Conservation (phyloP, 2,113 vertebrate genomes). For the Ascaphus truei region DNA sequence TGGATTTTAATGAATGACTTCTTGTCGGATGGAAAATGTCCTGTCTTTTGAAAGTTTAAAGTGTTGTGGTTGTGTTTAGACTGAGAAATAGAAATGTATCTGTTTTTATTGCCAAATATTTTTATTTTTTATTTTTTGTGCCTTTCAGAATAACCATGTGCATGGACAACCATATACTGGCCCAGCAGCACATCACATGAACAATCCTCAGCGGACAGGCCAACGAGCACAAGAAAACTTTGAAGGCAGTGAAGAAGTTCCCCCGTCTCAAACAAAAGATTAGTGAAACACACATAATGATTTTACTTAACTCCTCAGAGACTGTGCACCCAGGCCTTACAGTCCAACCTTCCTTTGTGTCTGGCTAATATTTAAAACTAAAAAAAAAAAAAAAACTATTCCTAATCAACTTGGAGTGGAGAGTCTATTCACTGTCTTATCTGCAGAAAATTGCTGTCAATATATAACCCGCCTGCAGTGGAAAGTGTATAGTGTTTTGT, state of each 20-base stretch:
- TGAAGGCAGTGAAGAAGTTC: constrained; percentile 90
- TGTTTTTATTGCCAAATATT: no score
- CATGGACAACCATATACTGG: constrained; percentile 97
- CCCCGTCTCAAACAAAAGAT: constrained; percentile 90
- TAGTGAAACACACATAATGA: constrained; percentile 73
- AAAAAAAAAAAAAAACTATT: constrained; percentile 66
- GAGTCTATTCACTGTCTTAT: constrained; percentile 83
- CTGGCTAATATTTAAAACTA: constrained; percentile 83
- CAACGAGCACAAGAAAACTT: constrained; percentile 98
- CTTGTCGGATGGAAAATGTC: no score
- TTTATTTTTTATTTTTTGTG: background rate
- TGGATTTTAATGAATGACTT: no score
- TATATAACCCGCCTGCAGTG: constrained; percentile 89
- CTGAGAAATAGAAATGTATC: no score
- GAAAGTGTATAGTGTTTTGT: constrained; percentile 93
- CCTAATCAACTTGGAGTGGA: constrained; percentile 85
- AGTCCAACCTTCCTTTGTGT: constrained; percentile 83
- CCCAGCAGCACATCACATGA: constrained; percentile 97
- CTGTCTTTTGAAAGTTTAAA: no score
- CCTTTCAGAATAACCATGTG: constrained; percentile 89
- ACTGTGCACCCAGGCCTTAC: constrained; percentile 89
- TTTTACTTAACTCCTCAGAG: constrained; percentile 77
- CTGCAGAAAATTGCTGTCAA: constrained; percentile 84
- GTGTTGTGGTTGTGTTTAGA: no score
- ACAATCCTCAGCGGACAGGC: constrained; percentile 93